Conservation (phyloP, 2,113 vertebrate genomes). For the Oreocharis arfaki region DNA sequence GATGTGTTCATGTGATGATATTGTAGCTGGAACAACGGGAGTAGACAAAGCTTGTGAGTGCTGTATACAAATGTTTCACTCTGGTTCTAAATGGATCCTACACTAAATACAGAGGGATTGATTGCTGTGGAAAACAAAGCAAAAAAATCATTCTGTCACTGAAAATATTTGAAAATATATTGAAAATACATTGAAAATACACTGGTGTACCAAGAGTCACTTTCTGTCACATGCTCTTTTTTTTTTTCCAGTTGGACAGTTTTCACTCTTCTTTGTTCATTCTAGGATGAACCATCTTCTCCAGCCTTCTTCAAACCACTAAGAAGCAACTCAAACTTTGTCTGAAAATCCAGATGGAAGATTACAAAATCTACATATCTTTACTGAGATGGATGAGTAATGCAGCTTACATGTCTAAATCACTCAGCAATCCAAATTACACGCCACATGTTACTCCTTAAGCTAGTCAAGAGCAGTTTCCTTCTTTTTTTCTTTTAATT, state of each 20-base stretch:
- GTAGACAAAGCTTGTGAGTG: background rate
- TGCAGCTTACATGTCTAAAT: constrained; percentile 40
- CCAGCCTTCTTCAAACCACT: background rate
- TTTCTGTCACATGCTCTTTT: background rate
- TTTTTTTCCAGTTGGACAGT: background rate
- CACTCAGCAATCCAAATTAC: constrained; percentile 39
- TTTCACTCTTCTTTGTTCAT: background rate
- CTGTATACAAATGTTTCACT: background rate
- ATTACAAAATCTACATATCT: constrained; percentile 18
- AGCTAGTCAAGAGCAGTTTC: background rate
- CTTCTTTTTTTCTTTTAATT: background rate
- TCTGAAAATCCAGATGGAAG: constrained; percentile 10
- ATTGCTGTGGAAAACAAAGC: background rate
- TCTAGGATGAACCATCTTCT: background rate
- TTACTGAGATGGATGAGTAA: constrained; percentile 45
- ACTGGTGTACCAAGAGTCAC: background rate
- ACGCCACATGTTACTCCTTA: constrained; percentile 44
- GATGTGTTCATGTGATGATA: background rate
- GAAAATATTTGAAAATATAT: background rate
- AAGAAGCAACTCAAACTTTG: background rate
- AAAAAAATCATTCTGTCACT: background rate
- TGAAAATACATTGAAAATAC: background rate
- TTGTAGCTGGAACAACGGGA: background rate
- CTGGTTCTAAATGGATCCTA: background rate
- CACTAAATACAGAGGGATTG: background rate